Evolutionary conservation across 2,797 vertebrate genomes (phyloP).

Genomic region (Ispidina lecontei): DNA sequence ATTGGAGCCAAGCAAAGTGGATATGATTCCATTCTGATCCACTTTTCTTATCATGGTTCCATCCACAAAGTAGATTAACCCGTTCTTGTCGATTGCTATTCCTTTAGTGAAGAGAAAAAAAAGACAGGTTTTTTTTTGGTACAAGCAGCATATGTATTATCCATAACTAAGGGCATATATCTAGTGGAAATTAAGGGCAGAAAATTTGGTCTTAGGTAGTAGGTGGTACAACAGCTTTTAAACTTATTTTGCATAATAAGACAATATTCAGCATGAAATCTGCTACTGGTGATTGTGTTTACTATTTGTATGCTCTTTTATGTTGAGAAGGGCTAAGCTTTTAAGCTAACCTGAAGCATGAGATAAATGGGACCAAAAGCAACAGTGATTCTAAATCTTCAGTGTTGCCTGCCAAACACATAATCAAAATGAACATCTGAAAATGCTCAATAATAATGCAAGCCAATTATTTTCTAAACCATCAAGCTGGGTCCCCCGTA

Average conservation of each 20-base stretch:
- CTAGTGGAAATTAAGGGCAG: not conserved
- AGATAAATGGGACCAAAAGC: not conserved
- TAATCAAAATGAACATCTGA: not conserved
- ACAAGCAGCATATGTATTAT: not conserved
- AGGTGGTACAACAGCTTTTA: not conserved
- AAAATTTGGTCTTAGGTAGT: not conserved
- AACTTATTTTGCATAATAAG: not conserved
- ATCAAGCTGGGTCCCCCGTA: not conserved
- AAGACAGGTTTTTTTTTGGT: not conserved
- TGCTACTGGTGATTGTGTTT: not conserved
- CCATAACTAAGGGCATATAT: not conserved
- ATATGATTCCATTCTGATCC: constrained; percentile 96
- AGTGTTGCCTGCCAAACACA: not conserved
- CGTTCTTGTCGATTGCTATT: constrained; percentile 93
- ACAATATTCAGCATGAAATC: not conserved
- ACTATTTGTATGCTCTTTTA: not conserved
- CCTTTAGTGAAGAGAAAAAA: constrained; percentile 77
- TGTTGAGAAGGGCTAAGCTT: not conserved
- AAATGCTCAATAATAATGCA: constrained; percentile 26
- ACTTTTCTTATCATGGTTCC: constrained; percentile 97
- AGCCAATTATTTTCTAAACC: constrained; percentile 31
- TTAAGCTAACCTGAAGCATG: not conserved
- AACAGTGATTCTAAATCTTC: not conserved
- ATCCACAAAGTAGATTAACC: constrained; percentile 97
- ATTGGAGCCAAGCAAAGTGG: constrained; percentile 95